phyloP scores from a whole-genome alignment of 2,797 vertebrate species.

The Lutjanus campechanus region DNA sequence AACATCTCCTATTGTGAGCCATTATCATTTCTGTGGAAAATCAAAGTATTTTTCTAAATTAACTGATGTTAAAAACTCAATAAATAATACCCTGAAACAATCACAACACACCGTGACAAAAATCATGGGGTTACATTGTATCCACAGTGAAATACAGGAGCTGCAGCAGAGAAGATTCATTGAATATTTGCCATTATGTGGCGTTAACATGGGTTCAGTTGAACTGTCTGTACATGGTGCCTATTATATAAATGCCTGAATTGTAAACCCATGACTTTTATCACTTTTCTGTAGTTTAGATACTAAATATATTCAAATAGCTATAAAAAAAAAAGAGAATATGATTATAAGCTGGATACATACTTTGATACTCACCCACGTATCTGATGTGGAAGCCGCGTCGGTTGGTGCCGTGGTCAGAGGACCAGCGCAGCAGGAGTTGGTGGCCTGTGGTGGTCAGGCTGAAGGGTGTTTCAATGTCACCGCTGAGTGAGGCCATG shows the following conservation, averaged over 20 bases:
- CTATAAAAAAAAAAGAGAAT: conserved; percentile 66
- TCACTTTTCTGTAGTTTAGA: conserved; percentile 34
- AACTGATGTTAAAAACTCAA: conserved; percentile 40
- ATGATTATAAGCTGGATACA: conserved; percentile 82
- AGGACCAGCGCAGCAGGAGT: conserved; percentile 96
- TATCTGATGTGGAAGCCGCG: conserved; percentile 97
- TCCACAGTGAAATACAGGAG: conserved; percentile 13
- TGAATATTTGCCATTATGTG: conserved; percentile 4
- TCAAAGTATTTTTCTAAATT: conserved; percentile 33
- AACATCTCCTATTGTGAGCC: conserved; percentile 32
- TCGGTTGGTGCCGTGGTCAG: conserved; percentile 97
- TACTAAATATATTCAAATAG: conserved; percentile 34
- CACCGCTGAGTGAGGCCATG: conserved; percentile 94
- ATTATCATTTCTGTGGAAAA: conserved; percentile 32
- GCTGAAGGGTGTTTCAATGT: conserved; percentile 93
- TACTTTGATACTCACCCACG: conserved; percentile 96
- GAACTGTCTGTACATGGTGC: background rate
- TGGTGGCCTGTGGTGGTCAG: conserved; percentile 95
- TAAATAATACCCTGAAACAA: conserved; percentile 30
- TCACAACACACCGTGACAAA: conserved; percentile 56
- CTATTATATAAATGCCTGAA: background rate
- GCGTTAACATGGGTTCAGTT: conserved; percentile 21
- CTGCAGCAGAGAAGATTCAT: conserved; percentile 15
- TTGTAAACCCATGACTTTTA: conserved; percentile 63
- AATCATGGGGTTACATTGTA: conserved; percentile 61